Conservation (phyloP, 2,888 invertebrate genomes). For the Helleia helle region DNA sequence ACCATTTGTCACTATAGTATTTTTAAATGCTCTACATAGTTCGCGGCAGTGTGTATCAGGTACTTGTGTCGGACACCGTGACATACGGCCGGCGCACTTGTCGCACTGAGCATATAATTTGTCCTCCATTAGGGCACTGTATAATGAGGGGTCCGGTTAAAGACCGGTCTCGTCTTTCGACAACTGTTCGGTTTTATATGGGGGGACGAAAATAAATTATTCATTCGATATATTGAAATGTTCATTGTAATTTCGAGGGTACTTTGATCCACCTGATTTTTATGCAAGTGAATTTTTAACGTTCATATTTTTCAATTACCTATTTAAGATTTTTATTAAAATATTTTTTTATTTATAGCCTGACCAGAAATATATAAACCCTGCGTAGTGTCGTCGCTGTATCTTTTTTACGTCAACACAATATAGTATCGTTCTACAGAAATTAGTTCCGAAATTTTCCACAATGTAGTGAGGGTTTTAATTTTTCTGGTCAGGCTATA, state of each 20-base stretch:
- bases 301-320: too few relatives aligned
- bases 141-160: conserved; percentile 58
- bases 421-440: too few relatives aligned
- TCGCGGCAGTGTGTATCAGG: conserved; percentile 30
- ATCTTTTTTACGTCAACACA: too few relatives aligned
- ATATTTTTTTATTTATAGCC: too few relatives aligned
- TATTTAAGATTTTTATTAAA: too few relatives aligned
- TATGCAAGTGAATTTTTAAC: neutral
- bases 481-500: too few relatives aligned
- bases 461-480: too few relatives aligned
- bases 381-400: too few relatives aligned
- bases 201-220: conserved; percentile 52
- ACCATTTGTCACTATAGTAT: too few relatives aligned
- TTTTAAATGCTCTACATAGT: neutral
- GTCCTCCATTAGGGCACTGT: conserved; percentile 62
- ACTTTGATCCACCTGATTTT: conserved; percentile 44
- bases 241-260: conserved; percentile 43
- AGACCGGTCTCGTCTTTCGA: conserved; percentile 64
- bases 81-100: conserved; percentile 63
- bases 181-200: conserved; percentile 52
- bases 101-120: conserved; percentile 60
- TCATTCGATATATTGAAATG: conserved; percentile 63
- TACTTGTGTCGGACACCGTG: conserved; percentile 58
- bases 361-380: too few relatives aligned
- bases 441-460: too few relatives aligned